Base-by-base conservation (phyloP, 2,113 vertebrate genomes). In the Epinephelus fuscoguttatus region DNA sequence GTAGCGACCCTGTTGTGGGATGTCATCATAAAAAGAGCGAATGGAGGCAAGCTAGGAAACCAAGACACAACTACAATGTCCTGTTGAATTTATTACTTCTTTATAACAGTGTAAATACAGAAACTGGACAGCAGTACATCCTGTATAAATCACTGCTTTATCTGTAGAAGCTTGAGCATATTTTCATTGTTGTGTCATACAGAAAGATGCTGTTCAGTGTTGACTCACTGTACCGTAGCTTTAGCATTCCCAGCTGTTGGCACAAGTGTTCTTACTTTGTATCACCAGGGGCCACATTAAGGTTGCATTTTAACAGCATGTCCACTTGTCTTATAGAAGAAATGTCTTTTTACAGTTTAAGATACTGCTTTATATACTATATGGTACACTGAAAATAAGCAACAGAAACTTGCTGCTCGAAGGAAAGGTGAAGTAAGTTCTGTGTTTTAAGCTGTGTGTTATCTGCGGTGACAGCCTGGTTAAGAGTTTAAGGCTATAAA, bases 201-300 rank as follows among this genome's bases (percentile, higher is more conserved):
- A 75, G 57, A 15, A 49, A 88, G 81, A 76, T 67, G 33, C 57
- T 60, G 67, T 37, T 71, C 2, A 7, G 5, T 23, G 30, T 23
- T 87, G 78, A 77, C 63, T 85, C 78, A 80, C 7, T 68, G 52
- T 10, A 30, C 4, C 37, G 10, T 53, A 73, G 64, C 67, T 25
- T 42, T n/a, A 75, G 49, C 69, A 53, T 70, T 83, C 45, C 82
- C 87, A 87, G 84, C 80, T 89, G 87, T 63, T 80, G 53, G 33
- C 61, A 62, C 71, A 62, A 4, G 23, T 73, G 67, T 60, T 64
- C 17, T 47, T 25, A 37, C 61, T 79, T 47, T 37, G 33, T 10
- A 30, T 49, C 50, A 45, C 4, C 76, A 49, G 27, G 40, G 21
- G 12, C 68, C 21, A 30, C 5, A 52, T 23, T 15, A 6, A 57